A percentile compares a stretch with the other conserved stretches of the same genome.
phyloP scores from a whole-genome alignment of 2,888 invertebrate genomes.

The Chrysotoxum bicinctum region DNA sequence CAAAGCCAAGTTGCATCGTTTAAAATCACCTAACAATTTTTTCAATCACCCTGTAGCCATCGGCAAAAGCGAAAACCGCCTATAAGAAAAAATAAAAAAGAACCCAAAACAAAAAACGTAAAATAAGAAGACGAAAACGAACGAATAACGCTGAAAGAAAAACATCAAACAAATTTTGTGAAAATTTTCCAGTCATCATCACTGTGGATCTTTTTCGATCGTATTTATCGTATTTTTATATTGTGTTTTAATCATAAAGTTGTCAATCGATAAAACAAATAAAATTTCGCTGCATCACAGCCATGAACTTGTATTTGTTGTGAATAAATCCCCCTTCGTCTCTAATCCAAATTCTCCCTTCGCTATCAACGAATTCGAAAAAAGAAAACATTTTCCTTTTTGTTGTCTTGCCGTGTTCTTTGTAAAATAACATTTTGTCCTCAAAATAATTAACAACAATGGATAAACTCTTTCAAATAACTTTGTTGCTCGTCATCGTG shows the following conservation, averaged over 20 bases:
- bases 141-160: constrained; percentile 55
- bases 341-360: neutral
- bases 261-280: neutral
- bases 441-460: constrained; percentile 37
- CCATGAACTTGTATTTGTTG: neutral
- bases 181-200: constrained; percentile 65
- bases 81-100: constrained; percentile 36
- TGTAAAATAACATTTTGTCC: constrained; percentile 13
- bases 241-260: neutral
- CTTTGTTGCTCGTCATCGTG: constrained; percentile 44
- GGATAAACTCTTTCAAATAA: constrained; percentile 55
- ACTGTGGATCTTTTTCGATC: neutral
- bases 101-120: constrained; percentile 37
- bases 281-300: neutral
- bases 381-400: neutral
- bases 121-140: constrained; percentile 24
- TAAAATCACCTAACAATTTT: too few species aligned
- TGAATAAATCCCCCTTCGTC: constrained; percentile 10
- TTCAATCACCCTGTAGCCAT: constrained; percentile 41
- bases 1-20: too few species aligned
- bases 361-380: constrained; percentile 3
- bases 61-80: constrained; percentile 13
- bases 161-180: constrained; percentile 68
- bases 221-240: constrained; percentile 1
- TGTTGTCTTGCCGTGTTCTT: constrained; percentile 14